Evolutionary conservation across 2,113 vertebrate species (phyloP).

Genomic region (Rhipidura dahli): DNA sequence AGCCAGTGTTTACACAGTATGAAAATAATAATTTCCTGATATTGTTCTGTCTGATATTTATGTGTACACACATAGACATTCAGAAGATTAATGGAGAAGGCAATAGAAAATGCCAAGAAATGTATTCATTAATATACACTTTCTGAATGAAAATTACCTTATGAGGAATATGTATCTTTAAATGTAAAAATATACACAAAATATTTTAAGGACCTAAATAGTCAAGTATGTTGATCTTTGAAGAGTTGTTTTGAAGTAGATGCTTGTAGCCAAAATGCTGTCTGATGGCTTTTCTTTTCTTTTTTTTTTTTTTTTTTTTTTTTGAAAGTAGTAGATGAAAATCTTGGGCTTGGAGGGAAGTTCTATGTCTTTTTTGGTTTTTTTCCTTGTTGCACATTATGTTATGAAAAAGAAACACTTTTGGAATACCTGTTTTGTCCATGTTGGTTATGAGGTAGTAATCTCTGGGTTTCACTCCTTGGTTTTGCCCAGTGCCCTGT

Average conservation of each 20-base stretch:
- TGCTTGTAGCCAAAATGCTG: neutral
- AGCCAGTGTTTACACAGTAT: neutral
- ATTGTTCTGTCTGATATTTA: neutral
- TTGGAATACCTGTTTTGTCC: neutral
- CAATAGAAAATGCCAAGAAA: neutral
- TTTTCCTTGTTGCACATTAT: neutral
- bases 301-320: neutral
- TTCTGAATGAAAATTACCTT: neutral
- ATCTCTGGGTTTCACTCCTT: neutral
- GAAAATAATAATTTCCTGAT: neutral
- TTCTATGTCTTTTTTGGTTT: neutral
- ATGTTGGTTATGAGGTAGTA: neutral
- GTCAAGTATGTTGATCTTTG: neutral
- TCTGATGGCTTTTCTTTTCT: fast-evolving
- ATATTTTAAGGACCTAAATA: neutral
- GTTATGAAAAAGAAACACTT: neutral
- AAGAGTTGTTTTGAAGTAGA: neutral
- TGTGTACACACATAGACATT: fast-evolving
- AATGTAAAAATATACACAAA: neutral
- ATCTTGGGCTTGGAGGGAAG: neutral
- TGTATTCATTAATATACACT: fast-evolving
- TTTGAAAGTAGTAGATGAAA: neutral
- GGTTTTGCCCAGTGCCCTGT: neutral
- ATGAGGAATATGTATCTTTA: neutral
- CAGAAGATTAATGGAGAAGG: neutral